Conservation (phyloP, 2,113 vertebrate species). For the Polyodon spathula region DNA sequence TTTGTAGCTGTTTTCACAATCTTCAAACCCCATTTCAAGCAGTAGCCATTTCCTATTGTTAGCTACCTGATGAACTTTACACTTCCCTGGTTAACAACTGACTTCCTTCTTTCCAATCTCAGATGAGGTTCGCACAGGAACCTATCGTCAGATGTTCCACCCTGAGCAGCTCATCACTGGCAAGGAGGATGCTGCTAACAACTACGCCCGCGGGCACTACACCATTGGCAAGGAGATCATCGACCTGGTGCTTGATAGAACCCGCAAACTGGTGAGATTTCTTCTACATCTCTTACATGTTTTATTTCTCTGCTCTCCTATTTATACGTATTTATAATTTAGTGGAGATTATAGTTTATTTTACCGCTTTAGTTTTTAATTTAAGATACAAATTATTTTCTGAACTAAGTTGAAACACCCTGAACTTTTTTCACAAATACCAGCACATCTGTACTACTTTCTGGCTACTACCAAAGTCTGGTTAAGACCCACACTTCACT, state of each 20-base stretch:
- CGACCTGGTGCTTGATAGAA: slow-evolving; percentile 58
- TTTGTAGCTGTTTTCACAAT: too few species aligned
- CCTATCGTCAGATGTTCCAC: too few species aligned
- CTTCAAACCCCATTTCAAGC: too few species aligned
- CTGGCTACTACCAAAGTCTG: background rate
- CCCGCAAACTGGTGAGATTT: slow-evolving; percentile 60
- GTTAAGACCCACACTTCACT: background rate
- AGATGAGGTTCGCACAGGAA: slow-evolving; percentile 50
- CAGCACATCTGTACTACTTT: too few species aligned
- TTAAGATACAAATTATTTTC: background rate
- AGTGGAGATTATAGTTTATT: background rate
- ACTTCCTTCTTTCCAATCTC: background rate
- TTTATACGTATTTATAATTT: background rate
- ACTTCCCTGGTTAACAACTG: too few species aligned
- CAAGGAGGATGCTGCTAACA: too few species aligned
- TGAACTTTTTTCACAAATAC: too few species aligned
- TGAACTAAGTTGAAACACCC: too few species aligned
- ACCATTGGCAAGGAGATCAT: slow-evolving; percentile 60
- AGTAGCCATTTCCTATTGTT: too few species aligned
- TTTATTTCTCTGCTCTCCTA: background rate
- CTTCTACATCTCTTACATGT: background rate
- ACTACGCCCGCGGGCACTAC: too few species aligned
- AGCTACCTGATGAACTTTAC: too few species aligned
- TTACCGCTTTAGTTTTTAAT: background rate
- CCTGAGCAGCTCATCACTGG: too few species aligned